These are phyloP conservation scores for Sebastes iracundus DNA, from an alignment of 2,797 vertebrate species.

Conservation along the genomic window DNA sequence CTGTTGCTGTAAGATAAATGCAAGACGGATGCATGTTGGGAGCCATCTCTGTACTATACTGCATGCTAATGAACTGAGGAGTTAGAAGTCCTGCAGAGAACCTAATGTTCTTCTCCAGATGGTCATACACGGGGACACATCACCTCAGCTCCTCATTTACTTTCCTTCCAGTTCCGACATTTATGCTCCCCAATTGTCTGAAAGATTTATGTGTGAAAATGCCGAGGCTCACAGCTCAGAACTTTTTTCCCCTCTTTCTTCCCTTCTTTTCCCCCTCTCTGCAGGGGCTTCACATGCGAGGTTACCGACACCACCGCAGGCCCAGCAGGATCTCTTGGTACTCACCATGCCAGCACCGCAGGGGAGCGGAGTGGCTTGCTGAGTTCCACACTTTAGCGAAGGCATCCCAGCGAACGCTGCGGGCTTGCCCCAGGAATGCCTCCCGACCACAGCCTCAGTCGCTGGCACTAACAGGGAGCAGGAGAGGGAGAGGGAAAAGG, in stretches of 20 bases:
- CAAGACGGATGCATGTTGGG: constrained; percentile 64
- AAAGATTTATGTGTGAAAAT: constrained; percentile 61
- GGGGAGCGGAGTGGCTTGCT: constrained; percentile 72
- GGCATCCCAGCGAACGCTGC: constrained; percentile 68
- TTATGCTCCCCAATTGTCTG: constrained; percentile 54
- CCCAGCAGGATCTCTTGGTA: constrained; percentile 76
- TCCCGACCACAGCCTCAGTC: constrained; percentile 70
- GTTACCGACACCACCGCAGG: constrained; percentile 77
- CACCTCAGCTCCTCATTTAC: constrained; percentile 63
- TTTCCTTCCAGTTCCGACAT: constrained; percentile 39
- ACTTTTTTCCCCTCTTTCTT: constrained; percentile 28
- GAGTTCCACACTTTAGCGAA: constrained; percentile 73
- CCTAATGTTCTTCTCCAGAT: constrained; percentile 71
- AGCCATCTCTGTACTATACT: constrained; percentile 37
- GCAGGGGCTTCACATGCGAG: constrained; percentile 71
- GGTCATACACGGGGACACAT: constrained; percentile 55
- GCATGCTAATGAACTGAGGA: constrained; percentile 64
- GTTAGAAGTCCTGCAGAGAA: constrained; percentile 53
- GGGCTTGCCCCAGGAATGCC: constrained; percentile 79
- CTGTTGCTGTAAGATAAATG: constrained; percentile 66
- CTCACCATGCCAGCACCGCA: constrained; percentile 76
- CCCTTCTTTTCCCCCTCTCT: constrained; percentile 48
- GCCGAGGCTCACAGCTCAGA: constrained; percentile 19
- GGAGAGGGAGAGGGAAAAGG: constrained; percentile 15
- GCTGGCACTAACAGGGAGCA: constrained; percentile 59